Evolutionary conservation across 2,113 vertebrate genomes (phyloP).

Genomic region (Eretmochelys imbricata): DNA sequence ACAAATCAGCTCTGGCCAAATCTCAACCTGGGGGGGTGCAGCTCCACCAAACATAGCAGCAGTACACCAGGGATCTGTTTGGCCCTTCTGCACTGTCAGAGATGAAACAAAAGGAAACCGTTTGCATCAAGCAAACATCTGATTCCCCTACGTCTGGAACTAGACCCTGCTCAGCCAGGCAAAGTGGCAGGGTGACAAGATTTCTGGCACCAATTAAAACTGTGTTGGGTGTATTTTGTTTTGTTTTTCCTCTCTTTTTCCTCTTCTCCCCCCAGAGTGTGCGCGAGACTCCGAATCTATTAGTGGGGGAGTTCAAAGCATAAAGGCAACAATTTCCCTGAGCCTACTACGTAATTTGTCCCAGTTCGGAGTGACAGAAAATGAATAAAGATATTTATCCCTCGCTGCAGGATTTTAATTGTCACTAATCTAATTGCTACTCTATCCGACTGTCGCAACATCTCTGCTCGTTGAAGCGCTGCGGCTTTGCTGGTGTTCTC

Average conservation of each 20-base stretch:
- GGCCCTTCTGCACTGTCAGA: neutral
- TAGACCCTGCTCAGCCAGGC: neutral
- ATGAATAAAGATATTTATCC: constrained; percentile 74
- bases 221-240: accelerated
- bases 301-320: constrained; percentile 24
- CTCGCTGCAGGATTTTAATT: constrained; percentile 78
- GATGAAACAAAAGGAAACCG: neutral
- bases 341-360: constrained; percentile 56
- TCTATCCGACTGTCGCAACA: constrained; percentile 55
- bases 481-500: constrained; percentile 52
- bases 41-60: neutral
- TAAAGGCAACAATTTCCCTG: constrained; percentile 61
- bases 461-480: constrained; percentile 72
- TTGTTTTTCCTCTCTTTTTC: accelerated
- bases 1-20: neutral
- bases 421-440: constrained; percentile 79
- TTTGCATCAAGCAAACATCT: neutral
- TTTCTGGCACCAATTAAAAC: neutral
- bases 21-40: accelerated
- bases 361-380: constrained; percentile 55
- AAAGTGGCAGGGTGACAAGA: neutral
- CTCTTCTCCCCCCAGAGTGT: neutral
- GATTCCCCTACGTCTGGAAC: accelerated
- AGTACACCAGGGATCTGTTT: neutral
- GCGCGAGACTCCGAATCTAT: neutral